These are phyloP conservation scores for Neodiprion virginianus DNA, from an alignment of 1,140 invertebrate species.

Conservation along the genomic window DNA sequence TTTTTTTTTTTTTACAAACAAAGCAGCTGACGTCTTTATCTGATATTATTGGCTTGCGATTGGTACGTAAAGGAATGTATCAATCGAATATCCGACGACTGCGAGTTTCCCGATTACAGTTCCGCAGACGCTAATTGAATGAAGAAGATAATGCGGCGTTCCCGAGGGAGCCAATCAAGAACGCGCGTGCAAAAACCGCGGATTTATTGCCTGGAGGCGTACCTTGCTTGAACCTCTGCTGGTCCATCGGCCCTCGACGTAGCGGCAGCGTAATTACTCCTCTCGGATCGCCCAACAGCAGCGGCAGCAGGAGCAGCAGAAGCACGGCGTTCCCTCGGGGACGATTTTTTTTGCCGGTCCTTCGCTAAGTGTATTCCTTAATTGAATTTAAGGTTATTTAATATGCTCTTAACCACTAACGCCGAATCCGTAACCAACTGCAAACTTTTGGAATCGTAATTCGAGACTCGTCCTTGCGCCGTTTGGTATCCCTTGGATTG, in stretches of 20 bases:
- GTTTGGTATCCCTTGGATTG: too few relatives aligned
- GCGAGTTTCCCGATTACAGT: background rate
- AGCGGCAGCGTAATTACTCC: constrained; percentile 50
- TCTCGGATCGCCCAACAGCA: constrained; percentile 34
- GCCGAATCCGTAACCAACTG: constrained; percentile 18
- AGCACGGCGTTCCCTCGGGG: constrained; percentile 8
- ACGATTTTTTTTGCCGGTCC: constrained; percentile 40
- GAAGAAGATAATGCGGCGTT: constrained; percentile 30
- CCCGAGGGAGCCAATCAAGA: constrained; percentile 48
- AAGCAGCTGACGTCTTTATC: too few relatives aligned
- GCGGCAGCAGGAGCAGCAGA: background rate
- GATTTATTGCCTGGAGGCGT: constrained; percentile 53
- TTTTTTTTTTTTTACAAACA: too few relatives aligned
- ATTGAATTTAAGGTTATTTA: constrained; percentile 62
- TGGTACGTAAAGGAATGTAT: too few relatives aligned
- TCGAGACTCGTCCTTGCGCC: too few relatives aligned
- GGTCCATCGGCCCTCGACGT: constrained; percentile 9
- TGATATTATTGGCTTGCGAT: too few relatives aligned
- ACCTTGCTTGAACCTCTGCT: constrained; percentile 25
- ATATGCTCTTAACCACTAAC: constrained; percentile 51
- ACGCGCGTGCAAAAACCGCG: constrained; percentile 39
- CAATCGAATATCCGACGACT: background rate
- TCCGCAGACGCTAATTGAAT: constrained; percentile 39
- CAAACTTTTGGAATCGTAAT: constrained; percentile 32
- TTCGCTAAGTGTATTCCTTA: constrained; percentile 50